Conservation (phyloP, 1,140 invertebrate species). For the Drosophila trapezifrons region DNA sequence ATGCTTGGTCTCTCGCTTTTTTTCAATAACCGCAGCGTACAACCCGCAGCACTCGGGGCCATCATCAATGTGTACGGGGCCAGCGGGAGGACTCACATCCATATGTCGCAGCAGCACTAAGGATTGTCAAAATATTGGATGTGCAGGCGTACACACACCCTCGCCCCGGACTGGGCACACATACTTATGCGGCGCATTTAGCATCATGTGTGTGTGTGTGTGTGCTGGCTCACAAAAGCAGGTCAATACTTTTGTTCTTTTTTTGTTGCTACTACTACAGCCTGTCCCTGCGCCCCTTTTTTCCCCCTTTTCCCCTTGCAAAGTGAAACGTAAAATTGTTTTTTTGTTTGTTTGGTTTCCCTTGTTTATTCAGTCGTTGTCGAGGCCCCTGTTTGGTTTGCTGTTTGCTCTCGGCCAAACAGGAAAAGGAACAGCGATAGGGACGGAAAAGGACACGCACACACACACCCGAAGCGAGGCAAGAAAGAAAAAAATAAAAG, state of each 20-base stretch:
- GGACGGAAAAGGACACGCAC: neutral
- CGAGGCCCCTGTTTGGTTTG: slow-evolving; percentile 46
- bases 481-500: slow-evolving; percentile 17
- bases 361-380: slow-evolving; percentile 76
- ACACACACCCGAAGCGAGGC: neutral
- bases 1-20: slow-evolving; percentile 3
- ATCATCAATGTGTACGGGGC: slow-evolving; percentile 27
- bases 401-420: slow-evolving; percentile 48
- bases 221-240: slow-evolving; percentile 35
- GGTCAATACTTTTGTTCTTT: slow-evolving; percentile 65
- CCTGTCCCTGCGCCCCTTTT: no score
- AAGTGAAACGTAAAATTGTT: slow-evolving; percentile 71
- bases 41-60: slow-evolving; percentile 42
- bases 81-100: neutral
- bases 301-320: slow-evolving; percentile 2
- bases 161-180: neutral
- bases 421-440: slow-evolving; percentile 35
- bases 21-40: slow-evolving; percentile 45
- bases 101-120: slow-evolving; percentile 40
- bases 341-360: slow-evolving; percentile 69
- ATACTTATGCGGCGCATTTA: slow-evolving; percentile 37
- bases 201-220: slow-evolving; percentile 20
- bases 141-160: slow-evolving; percentile 4
- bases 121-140: slow-evolving; percentile 71
- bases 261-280: slow-evolving; percentile 21